A percentile compares a stretch with the other conserved stretches of the same genome.
Evolutionary conservation across 2,113 vertebrate species (phyloP).

Genomic region (Bos indicus): DNA sequence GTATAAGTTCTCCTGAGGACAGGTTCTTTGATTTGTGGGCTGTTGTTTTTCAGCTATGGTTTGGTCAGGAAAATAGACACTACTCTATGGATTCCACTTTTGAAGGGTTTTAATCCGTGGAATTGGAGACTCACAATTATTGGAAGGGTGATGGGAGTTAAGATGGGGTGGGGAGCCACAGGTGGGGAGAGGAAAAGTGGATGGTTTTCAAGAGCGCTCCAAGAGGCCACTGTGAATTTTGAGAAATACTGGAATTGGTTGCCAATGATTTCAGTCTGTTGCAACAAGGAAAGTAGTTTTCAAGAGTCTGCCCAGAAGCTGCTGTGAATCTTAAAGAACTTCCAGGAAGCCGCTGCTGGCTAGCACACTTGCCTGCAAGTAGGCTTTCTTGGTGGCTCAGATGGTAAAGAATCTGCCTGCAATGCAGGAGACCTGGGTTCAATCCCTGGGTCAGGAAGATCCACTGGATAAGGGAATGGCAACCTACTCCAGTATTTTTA

Average conservation of each 20-base stretch:
- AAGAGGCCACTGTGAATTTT: not conserved
- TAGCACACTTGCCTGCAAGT: not conserved
- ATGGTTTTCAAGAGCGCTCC: not conserved
- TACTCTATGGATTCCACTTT: not conserved
- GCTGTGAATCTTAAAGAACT: not conserved
- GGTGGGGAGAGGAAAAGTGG: not conserved
- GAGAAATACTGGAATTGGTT: not conserved
- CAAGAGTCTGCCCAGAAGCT: not conserved
- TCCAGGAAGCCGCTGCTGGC: not conserved
- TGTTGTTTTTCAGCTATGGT: not conserved
- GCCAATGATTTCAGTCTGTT: not conserved
- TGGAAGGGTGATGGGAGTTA: not conserved
- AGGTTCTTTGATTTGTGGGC: not conserved
- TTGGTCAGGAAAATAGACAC: not conserved
- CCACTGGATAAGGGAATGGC: not conserved
- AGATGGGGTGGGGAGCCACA: not conserved
- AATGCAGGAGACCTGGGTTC: not conserved
- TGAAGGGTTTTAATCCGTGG: not conserved
- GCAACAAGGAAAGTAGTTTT: not conserved
- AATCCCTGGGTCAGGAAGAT: not conserved
- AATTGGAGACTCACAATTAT: not conserved
- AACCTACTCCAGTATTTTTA: not conserved
- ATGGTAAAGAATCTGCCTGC: not conserved
- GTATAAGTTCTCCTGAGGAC: not conserved
- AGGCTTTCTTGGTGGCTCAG: not conserved